A percentile compares a stretch with the other conserved stretches of the same genome.
These are phyloP conservation scores for Capromys pilorides DNA, from an alignment of 2,797 vertebrate species.

Conservation along the genomic window DNA sequence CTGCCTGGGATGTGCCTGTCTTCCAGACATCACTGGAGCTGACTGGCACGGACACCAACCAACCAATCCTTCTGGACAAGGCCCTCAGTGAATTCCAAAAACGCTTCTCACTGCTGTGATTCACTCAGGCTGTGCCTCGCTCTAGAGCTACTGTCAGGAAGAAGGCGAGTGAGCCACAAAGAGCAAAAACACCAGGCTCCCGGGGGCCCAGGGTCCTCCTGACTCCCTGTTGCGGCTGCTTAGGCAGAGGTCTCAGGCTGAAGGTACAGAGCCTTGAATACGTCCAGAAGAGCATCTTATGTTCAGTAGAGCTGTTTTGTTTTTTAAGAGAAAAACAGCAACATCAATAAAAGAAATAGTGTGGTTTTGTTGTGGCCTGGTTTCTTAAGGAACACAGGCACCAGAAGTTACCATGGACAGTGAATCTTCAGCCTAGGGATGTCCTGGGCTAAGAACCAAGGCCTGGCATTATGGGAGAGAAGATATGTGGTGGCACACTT, in stretches of 20 bases:
- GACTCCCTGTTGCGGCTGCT: background rate
- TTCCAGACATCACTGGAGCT: constrained; percentile 73
- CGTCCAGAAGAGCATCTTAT: constrained; percentile 53
- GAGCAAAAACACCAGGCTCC: background rate
- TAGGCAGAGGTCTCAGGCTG: constrained; percentile 59
- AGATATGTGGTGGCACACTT: background rate
- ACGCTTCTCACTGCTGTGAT: constrained; percentile 52
- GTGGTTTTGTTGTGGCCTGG: constrained; percentile 46
- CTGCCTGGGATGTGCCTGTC: constrained; percentile 58
- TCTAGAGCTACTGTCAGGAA: constrained; percentile 49
- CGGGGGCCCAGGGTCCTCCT: background rate
- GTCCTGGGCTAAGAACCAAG: background rate
- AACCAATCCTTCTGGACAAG: constrained; percentile 17
- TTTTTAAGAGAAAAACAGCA: constrained; percentile 50
- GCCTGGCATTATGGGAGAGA: background rate
- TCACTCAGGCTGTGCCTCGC: constrained; percentile 51
- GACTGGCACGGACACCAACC: constrained; percentile 62
- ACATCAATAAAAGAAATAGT: constrained; percentile 64
- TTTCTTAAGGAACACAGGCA: constrained; percentile 51
- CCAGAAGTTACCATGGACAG: background rate
- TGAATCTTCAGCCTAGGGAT: background rate
- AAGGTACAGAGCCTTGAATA: constrained; percentile 63
- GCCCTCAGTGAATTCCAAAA: constrained; percentile 71
- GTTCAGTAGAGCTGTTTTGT: background rate
- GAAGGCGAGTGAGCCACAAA: background rate